phyloP scores from a whole-genome alignment of 2,888 invertebrate species.

The Andricus curvator region DNA sequence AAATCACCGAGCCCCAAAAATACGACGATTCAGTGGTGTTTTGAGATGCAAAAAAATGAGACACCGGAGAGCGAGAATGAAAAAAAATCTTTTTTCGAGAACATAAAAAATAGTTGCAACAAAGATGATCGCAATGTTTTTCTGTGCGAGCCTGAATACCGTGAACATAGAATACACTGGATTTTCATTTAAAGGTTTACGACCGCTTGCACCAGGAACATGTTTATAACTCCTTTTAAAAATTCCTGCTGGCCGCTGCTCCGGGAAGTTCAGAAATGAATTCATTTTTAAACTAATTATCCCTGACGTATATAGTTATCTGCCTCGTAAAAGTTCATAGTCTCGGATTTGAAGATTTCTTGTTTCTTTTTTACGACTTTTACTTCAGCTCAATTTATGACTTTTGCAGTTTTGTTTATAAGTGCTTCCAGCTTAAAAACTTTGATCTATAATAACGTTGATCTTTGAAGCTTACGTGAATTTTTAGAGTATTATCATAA shows the following conservation, averaged over 20 bases:
- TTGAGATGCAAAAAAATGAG: too few relatives aligned
- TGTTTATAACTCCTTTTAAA: slow-evolving; percentile 42
- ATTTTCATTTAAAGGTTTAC: slow-evolving; percentile 49
- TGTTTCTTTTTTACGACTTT: slow-evolving; percentile 13
- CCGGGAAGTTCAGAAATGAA: slow-evolving; percentile 41
- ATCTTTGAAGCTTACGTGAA: too few relatives aligned
- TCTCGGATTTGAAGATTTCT: slow-evolving; percentile 40
- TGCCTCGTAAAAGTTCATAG: slow-evolving; percentile 11
- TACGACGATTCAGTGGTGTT: too few relatives aligned
- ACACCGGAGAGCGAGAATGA: too few relatives aligned
- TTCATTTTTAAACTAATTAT: slow-evolving; percentile 27
- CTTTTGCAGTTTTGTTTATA: not conserved
- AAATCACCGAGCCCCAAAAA: too few relatives aligned
- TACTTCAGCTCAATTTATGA: not conserved
- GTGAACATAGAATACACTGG: not conserved
- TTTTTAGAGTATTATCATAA: too few relatives aligned
- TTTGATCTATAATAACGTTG: not conserved
- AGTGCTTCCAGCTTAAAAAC: not conserved
- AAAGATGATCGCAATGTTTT: too few relatives aligned
- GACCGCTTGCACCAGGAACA: slow-evolving; percentile 39
- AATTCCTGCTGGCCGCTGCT: slow-evolving; percentile 42
- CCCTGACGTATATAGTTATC: not conserved
- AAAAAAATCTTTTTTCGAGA: too few relatives aligned
- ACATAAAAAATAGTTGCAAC: too few relatives aligned
- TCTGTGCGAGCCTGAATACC: slow-evolving; percentile 31